These are phyloP conservation scores for Ernsta delagoae DNA, from an alignment of 2,888 invertebrate genomes.

Conservation along the genomic window DNA sequence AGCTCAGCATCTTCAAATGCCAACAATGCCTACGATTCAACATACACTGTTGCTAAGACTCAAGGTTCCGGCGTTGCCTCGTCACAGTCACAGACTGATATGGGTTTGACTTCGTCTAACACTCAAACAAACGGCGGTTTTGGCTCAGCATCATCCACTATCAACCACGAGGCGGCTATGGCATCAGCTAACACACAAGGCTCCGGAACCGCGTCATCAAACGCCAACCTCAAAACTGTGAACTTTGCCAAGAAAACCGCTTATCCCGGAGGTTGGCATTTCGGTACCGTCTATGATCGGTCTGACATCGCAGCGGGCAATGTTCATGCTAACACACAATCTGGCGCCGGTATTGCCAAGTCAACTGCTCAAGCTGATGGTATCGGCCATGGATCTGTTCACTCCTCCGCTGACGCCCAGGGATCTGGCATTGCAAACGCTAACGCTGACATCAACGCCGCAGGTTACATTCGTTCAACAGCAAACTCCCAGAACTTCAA, in stretches of 20 bases:
- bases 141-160: constrained; percentile 53
- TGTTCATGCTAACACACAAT: constrained; percentile 48
- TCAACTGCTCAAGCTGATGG: constrained; percentile 47
- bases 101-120: constrained; percentile 49
- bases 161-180: constrained; percentile 51
- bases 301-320: constrained; percentile 47
- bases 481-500: constrained; percentile 50
- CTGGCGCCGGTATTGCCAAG: constrained; percentile 43
- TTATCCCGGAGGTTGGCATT: constrained; percentile 58
- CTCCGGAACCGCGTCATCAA: constrained; percentile 59
- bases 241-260: constrained; percentile 54
- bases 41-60: constrained; percentile 58
- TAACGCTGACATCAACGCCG: constrained; percentile 55
- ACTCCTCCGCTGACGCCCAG: constrained; percentile 54
- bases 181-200: constrained; percentile 59
- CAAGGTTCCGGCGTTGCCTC: constrained; percentile 57
- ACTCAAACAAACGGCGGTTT: constrained; percentile 51
- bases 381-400: constrained; percentile 47
- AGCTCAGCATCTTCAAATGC: constrained; percentile 65
- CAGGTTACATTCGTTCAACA: constrained; percentile 53
- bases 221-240: constrained; percentile 57
- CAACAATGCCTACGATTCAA: constrained; percentile 56
- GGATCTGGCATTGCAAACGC: constrained; percentile 55
- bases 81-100: constrained; percentile 56
- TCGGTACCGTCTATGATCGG: constrained; percentile 70